A percentile compares a stretch with the other conserved stretches of the same genome.
These are phyloP conservation scores for Collichthys lucidus DNA, from an alignment of 2,113 vertebrate species.

Conservation along the genomic window DNA sequence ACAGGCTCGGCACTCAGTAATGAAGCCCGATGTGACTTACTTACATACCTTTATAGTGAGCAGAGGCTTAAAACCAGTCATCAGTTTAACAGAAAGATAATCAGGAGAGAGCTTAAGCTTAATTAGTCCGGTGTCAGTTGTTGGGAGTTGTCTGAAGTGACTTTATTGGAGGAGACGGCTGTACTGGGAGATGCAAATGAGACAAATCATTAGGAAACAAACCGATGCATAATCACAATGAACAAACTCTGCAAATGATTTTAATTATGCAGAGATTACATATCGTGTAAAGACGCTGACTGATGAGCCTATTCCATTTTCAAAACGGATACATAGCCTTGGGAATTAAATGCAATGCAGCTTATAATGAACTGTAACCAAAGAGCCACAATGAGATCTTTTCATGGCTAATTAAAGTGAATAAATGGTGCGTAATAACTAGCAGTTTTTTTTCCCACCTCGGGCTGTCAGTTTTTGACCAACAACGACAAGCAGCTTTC, in stretches of 20 bases:
- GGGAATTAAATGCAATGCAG: constrained; percentile 22
- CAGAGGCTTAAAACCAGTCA: neutral
- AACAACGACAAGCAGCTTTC: constrained; percentile 55
- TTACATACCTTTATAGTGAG: neutral
- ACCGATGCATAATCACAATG: constrained; percentile 25
- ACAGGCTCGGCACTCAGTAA: neutral
- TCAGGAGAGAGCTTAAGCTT: neutral
- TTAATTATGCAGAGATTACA: constrained; percentile 26
- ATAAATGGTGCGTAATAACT: constrained; percentile 45
- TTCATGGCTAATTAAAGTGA: constrained; percentile 66
- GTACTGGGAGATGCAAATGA: constrained; percentile 44
- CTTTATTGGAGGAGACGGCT: constrained; percentile 12
- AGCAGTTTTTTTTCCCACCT: constrained; percentile 34
- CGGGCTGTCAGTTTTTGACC: constrained; percentile 58
- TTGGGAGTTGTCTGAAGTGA: neutral
- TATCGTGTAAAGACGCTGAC: constrained; percentile 4
- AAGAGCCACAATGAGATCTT: constrained; percentile 55
- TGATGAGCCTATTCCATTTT: neutral
- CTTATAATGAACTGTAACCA: constrained; percentile 53
- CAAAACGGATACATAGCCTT: constrained; percentile 2
- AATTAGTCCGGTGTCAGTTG: neutral
- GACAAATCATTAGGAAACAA: constrained; percentile 10
- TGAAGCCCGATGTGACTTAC: neutral
- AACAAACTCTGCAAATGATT: constrained; percentile 21
- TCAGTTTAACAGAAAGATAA: neutral